Evolutionary conservation across 2,113 vertebrate species (phyloP), one percentile per base, ranked within the genome.

Genomic region (Brachypodius melanocephalos): DNA sequence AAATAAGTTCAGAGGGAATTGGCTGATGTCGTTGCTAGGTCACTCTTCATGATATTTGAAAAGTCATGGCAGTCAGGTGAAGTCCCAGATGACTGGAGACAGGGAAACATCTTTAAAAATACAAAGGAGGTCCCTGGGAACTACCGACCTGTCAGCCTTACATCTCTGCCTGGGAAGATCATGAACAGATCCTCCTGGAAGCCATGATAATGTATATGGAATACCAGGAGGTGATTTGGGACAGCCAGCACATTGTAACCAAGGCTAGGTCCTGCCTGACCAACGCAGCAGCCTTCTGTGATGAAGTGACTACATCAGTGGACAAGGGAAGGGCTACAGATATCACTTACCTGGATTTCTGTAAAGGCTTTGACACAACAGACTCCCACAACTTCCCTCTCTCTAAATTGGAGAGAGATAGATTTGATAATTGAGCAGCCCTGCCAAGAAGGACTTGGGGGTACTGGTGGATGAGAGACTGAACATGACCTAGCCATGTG

Each of bases 1-100:
- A 99, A 97, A 99, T 99, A 31, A 71, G 13, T 62, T 21, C 0
- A 0, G 34, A 55, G 29, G 13, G 7, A 78, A 62, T 14, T 31
- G 29, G 24, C 16, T 63, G 34, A 34, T 48, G 29, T 48, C 42
- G 40, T 34, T 55, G 24, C 24, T 19, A 54, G 46, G 13, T 29
- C 55, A 9, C 19, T n/a, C n/a, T 9, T 46, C 34, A 31, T 10
- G 19, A 12, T 17, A 20, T 55, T 42, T 63, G 42, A 55, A 78
- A 87, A 78, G 34, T 55, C 48, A 31, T 34, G 25, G n/a, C 40
- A 54, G 5, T 46, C n/a, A 46, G 16, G 24, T 45, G 13, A 78
- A 77, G 40, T 46, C 24, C 22, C 1, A 1, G 10, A 31, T 46
- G 24, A 55, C 24, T 48, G 16, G 7, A 61, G 28, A 17, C 62